These are phyloP conservation scores for Genyomyrus donnyi DNA, from an alignment of 2,113 vertebrate genomes.

Conservation along the genomic window DNA sequence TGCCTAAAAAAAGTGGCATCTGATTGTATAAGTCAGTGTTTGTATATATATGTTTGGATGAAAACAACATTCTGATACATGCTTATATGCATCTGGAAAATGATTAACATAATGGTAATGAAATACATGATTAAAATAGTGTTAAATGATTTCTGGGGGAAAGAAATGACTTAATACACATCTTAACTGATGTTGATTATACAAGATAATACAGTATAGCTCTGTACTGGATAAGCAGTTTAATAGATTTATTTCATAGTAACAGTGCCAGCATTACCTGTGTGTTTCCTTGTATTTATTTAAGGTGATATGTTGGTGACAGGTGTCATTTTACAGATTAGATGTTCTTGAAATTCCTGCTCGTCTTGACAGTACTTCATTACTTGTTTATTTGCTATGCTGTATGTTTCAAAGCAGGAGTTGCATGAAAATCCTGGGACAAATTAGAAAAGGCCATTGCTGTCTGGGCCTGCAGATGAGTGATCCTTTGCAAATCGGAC, in stretches of 20 bases:
- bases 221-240: not conserved
- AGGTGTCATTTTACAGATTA: not conserved
- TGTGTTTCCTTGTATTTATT: not conserved
- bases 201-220: not conserved
- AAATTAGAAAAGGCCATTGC: conserved; percentile 16
- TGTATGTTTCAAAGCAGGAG: not conserved
- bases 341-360: not conserved
- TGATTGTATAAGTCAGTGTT: not conserved
- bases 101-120: not conserved
- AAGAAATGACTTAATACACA: not conserved
- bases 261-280: not conserved
- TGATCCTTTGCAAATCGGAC: conserved; percentile 1
- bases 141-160: not conserved
- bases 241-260: not conserved
- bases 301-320: not conserved
- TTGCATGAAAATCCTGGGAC: conserved; percentile 11
- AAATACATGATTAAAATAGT: not conserved
- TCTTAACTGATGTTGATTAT: not conserved
- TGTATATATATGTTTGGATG: not conserved
- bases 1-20: not conserved
- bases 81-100: not conserved
- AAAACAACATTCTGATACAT: not conserved
- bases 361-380: not conserved
- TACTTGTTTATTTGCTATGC: not conserved
- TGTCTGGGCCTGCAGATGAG: conserved; percentile 16